Base-by-base conservation (phyloP, 2,797 vertebrate genomes). In the Microchirus variegatus region DNA sequence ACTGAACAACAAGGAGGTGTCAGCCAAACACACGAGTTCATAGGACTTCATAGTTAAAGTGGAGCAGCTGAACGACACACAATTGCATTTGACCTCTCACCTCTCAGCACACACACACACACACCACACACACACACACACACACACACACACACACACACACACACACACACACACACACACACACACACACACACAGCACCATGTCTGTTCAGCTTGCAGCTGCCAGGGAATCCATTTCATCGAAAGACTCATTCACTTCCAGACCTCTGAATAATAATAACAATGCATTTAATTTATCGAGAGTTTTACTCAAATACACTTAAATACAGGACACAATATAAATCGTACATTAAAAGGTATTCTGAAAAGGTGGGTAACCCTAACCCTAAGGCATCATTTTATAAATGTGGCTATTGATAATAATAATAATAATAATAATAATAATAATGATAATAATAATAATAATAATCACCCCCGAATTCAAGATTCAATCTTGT, bases 221-320 rank as follows among this genome's bases (percentile, higher is more conserved):
- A 45, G 52, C 44, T 62, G 36, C 18, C 63, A 37, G 36, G 1
- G 3, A 37, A 43, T n/a, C 22, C 55, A 74, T 69, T 66, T 79
- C 81, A 66, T 62, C 65, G 79, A 73, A 18, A 43, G 53, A 51
- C 58, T 75, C 73, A 53, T 52, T 68, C 64, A 56, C 60, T 64
- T n/a, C 1, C 26, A 45, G 42, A 54, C 3, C 22, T 22, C 22
- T 22, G 22, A 22, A 22, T 22, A 22, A 22, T 22, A 22, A 22
- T 22, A 22, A 22, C 22, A 2, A 22, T 22, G 22, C 22, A 5
- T 22, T 22, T 22, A 3, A 2, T 22, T 22, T 22, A 1, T 22
- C 0, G 5, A 22, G 22, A 22, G 22, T 5, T 22, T 22, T 22
- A 22, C 22, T 22, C 22, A 22, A 22, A 22, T 3, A 22, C 22